Base-by-base conservation (phyloP, 2,797 vertebrate species). In the Poecile montanus region DNA sequence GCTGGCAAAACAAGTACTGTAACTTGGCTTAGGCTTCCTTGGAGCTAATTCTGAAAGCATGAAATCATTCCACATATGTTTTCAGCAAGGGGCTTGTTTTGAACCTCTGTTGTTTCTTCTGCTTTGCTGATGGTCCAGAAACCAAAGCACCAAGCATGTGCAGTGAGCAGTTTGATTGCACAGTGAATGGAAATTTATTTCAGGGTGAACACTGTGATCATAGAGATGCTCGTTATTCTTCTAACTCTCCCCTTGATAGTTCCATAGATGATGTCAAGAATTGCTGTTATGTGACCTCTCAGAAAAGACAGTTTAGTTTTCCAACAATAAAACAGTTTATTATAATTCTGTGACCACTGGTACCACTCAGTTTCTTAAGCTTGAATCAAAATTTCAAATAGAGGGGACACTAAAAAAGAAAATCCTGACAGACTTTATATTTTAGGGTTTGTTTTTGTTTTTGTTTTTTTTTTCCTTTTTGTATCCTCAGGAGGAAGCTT, bases 1-100 rank as follows among this genome's bases (percentile, higher is more conserved):
- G 70, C 70, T 50, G 44, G 66, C 54, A 68, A 88, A 92, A 75
- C 87, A 68, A 94, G 87, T 85, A 80, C 51, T 48, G 87, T 84
- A 56, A 78, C 58, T 75, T 81, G 73, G 51, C 58, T 72, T 74
- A 14, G 85, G 65, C 30, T 54, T 76, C 63, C 73, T 77, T 44
- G 83, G 23, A 87, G 81, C 54, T 61, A 42, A n/a, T 78, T 83
- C 40, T 70, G 70, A 77, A 75, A 56, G 13, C n/a, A n/a, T 25
- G 44, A 68, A 75, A 47, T 75, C 40, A 54, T 67, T 57, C 14
- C 57, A 36, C 4, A 3, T 30, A 2, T 4, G 10, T 72, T 83
- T 92, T 45, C 79, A 88, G 58, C 60, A 75, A 53, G 54, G 40
- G 67, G 58, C 26, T 91, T 23, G 15, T 80, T 85, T 67, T 60